Evolutionary conservation across 2,113 vertebrate species (phyloP).

Genomic region (Proterorhinus semilunaris): DNA sequence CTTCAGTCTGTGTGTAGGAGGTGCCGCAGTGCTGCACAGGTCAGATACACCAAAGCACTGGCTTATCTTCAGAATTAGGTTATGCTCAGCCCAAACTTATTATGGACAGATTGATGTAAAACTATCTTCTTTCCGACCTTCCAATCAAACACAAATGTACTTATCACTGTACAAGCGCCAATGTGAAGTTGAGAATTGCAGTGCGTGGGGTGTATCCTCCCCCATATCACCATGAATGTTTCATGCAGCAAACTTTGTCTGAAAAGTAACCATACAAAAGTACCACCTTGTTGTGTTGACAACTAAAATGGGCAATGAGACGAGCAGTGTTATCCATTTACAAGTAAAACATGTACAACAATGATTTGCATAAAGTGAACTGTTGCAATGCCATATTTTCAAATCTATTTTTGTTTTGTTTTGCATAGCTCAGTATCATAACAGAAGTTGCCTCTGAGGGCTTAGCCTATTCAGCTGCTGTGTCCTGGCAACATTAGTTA

Average conservation of each 20-base stretch:
- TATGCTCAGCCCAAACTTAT: not conserved
- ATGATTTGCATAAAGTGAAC: no score
- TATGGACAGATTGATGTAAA: not conserved
- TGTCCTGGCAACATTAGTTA: no score
- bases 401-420: no score
- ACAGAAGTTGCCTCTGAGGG: no score
- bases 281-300: not conserved
- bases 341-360: no score
- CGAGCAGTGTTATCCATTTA: not conserved
- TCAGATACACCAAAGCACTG: slow-evolving; percentile 35
- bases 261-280: not conserved
- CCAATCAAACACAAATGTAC: not conserved
- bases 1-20: slow-evolving; percentile 42
- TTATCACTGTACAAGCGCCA: slow-evolving; percentile 12
- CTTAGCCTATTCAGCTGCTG: no score
- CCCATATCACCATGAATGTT: slow-evolving; percentile 47
- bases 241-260: not conserved
- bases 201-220: slow-evolving; percentile 13
- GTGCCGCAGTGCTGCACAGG: slow-evolving; percentile 24
- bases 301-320: not conserved
- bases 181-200: not conserved
- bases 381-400: no score
- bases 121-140: not conserved
- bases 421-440: no score
- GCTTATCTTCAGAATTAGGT: slow-evolving; percentile 5